Evolutionary conservation across 2,888 invertebrate genomes (phyloP).

Genomic region (Ctena decussata): DNA sequence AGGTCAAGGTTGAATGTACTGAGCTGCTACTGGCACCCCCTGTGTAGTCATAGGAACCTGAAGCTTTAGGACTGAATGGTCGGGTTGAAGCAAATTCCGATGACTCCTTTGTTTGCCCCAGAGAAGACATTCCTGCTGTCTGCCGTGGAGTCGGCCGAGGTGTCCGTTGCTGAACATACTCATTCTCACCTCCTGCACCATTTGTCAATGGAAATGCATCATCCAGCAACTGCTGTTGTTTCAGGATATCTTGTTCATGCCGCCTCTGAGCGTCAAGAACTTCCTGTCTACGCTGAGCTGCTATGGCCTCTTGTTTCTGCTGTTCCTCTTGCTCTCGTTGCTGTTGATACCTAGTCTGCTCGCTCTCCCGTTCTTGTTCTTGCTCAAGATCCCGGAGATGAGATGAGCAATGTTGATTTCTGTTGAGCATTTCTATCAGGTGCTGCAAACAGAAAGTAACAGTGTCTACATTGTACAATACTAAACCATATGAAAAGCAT

Average conservation of each 20-base stretch:
- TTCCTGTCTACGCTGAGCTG: neutral
- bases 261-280: neutral
- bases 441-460: slow-evolving; percentile 48
- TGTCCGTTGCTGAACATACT: no score
- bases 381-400: neutral
- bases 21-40: slow-evolving; percentile 5
- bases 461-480: no score
- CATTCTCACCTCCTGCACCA: neutral
- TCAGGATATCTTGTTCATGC: neutral
- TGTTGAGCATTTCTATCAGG: slow-evolving; percentile 53
- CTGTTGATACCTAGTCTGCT: neutral
- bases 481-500: no score
- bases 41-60: slow-evolving; percentile 1
- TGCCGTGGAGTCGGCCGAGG: no score
- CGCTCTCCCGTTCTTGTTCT: neutral
- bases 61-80: slow-evolving; percentile 40
- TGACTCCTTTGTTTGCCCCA: neutral
- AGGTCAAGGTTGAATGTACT: neutral
- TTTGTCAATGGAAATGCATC: neutral
- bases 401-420: slow-evolving; percentile 33
- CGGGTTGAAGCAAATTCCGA: slow-evolving; percentile 33
- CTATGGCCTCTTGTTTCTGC: neutral
- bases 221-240: neutral
- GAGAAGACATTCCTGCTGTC: neutral
- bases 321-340: neutral